Base-by-base conservation (phyloP, 2,113 vertebrate species). In the Channa maculata region DNA sequence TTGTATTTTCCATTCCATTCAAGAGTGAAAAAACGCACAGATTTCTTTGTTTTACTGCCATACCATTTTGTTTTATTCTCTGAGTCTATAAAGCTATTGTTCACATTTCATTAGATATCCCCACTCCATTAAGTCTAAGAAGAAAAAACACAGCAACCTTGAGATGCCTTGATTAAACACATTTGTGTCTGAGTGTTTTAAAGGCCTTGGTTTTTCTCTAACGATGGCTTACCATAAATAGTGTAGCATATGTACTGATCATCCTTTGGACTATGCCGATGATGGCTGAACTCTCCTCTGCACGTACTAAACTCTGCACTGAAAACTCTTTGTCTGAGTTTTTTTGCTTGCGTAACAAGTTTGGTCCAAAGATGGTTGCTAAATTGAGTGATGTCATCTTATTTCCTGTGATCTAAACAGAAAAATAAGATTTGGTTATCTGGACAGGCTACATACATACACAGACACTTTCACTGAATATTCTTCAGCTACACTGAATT, bases 331-430 rank as follows among this genome's bases (percentile, higher is more conserved):
- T 99, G 93, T 99, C 98, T 1, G 96, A 95, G 73, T 94, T 97
- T 78, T 99, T 99, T 85, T 96, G 96, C 89, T 97, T 98, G 91
- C 96, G 97, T 63, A 99, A 91, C 57, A 99, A 91, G 83, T 99
- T 99, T 76, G 98, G 97, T 15, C 98, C 98, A 83, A 99, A 98
- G 89, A 99, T 97, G 62, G 98, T 99, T 64, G 98, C 98, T 90
- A 99, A 90, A 83, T 99, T 99, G 36, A 97, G 95, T 0, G 97
- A 95, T 5, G 97, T 98, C 98, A 99, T 99, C 95, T 98, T 99
- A 92, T 99, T 99, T 83, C 98, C 98, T 74, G 95, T 95, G 60
- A 97, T 82, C 98, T 99, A 82, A 68, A 90, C 78, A 71, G 80
- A 71, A 86, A 34, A 12, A 75, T 12, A 62, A 8, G 41, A 10